Evolutionary conservation across 2,888 invertebrate genomes (phyloP).

Genomic region (Leucophenga montana): DNA sequence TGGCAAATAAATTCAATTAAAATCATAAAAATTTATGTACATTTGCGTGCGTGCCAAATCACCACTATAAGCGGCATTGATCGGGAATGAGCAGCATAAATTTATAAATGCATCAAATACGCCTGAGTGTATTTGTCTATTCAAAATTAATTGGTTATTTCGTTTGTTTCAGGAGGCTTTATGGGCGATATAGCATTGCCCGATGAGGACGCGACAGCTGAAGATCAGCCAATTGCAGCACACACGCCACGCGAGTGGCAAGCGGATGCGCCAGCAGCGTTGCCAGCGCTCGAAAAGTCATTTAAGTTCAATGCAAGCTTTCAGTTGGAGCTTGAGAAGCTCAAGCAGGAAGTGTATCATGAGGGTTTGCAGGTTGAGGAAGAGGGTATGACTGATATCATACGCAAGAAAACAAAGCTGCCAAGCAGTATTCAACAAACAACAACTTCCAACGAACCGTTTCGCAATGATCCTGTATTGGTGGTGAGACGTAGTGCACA

Average conservation of each 20-base stretch:
- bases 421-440: slow-evolving; percentile 71
- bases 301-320: slow-evolving; percentile 77
- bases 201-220: slow-evolving; percentile 26
- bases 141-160: slow-evolving; percentile 16
- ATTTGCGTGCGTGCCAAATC: slow-evolving; percentile 6
- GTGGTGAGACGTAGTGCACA: slow-evolving; percentile 1
- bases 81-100: too few species aligned
- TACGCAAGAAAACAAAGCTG: slow-evolving; percentile 82
- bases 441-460: slow-evolving; percentile 34
- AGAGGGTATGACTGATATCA: slow-evolving; percentile 84
- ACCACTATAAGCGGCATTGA: too few species aligned
- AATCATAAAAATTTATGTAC: slow-evolving; percentile 50
- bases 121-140: too few species aligned
- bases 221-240: slow-evolving; percentile 67
- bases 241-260: slow-evolving; percentile 46
- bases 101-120: too few species aligned
- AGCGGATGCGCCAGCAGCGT: slow-evolving; percentile 49
- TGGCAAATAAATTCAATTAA: slow-evolving; percentile 64
- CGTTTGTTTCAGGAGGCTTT: slow-evolving; percentile 80
- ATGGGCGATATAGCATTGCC: slow-evolving; percentile 90
- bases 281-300: slow-evolving; percentile 59
- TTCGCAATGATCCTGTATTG: slow-evolving; percentile 8
- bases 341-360: slow-evolving; percentile 85
- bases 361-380: slow-evolving; percentile 90
- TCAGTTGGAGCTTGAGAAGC: slow-evolving; percentile 85